phyloP scores from a whole-genome alignment of 2,797 vertebrate species.

The Falco concolor region DNA sequence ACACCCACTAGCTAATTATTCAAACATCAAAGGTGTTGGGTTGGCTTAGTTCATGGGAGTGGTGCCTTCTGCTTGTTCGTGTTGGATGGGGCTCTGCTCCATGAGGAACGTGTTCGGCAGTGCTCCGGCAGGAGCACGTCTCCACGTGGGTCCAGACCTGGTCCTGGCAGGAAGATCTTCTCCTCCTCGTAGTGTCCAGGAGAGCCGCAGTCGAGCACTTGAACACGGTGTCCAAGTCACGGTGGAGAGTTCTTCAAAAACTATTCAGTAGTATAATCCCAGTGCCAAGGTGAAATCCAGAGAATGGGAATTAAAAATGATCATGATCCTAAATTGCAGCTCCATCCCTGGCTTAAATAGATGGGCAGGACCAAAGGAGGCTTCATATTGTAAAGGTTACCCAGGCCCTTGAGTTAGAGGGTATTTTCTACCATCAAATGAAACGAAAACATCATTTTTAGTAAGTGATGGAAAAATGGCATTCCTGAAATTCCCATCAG shows the following conservation, averaged over 20 bases:
- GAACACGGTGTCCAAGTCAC: not conserved
- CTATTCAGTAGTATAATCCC: not conserved
- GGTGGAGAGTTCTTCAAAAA: not conserved
- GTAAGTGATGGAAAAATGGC: not conserved
- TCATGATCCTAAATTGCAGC: not conserved
- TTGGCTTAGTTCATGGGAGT: not conserved
- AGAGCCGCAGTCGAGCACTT: not conserved
- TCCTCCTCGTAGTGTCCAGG: not conserved
- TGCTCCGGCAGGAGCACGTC: not conserved
- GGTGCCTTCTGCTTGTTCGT: not conserved
- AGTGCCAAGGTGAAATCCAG: not conserved
- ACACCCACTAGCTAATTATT: not conserved
- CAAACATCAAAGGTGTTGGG: not conserved
- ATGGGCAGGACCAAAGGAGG: not conserved
- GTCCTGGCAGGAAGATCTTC: not conserved
- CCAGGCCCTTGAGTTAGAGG: not conserved
- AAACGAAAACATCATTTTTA: not conserved
- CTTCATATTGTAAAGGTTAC: not conserved
- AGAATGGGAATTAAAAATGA: not conserved
- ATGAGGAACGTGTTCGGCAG: rapidly evolving
- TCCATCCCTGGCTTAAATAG: not conserved
- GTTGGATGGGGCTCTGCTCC: not conserved
- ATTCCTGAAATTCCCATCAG: not conserved
- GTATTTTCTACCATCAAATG: not conserved
- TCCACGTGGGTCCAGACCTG: not conserved